These are phyloP conservation scores for Caerostris darwini DNA, from an alignment of 1,140 invertebrate genomes.

Conservation along the genomic window DNA sequence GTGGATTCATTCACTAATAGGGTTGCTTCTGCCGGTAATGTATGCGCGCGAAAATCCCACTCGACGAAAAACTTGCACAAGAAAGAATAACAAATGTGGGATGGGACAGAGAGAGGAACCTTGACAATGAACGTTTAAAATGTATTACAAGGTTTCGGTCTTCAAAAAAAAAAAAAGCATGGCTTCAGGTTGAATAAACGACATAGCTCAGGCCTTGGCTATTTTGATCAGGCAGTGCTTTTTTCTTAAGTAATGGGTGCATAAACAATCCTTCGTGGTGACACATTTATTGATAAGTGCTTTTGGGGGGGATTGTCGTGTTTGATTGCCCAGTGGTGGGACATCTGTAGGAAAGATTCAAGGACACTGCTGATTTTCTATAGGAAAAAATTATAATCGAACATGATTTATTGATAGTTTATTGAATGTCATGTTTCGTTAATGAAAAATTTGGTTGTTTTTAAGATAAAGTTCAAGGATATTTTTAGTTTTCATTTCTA, in stretches of 20 bases:
- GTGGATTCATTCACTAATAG: background rate
- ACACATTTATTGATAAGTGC: background rate
- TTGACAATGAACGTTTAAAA: background rate
- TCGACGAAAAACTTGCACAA: background rate
- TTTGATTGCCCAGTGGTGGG: no score
- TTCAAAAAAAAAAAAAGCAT: background rate
- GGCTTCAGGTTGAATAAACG: background rate
- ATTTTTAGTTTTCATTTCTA: no score
- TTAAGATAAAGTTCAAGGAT: no score
- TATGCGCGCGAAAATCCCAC: background rate
- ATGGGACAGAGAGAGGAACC: background rate
- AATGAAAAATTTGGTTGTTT: no score
- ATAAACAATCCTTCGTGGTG: background rate
- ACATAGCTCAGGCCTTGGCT: background rate
- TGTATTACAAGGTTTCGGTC: background rate
- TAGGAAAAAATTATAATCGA: no score
- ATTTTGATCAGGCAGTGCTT: background rate
- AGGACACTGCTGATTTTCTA: background rate
- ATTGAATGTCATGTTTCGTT: no score
- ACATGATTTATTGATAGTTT: no score
- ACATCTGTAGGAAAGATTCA: background rate
- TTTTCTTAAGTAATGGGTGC: background rate
- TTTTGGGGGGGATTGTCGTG: background rate
- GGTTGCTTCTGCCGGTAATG: background rate
- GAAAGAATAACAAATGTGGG: background rate